These are phyloP conservation scores for Meloidogyne chitwoodi DNA, from an alignment of 1,140 invertebrate genomes.

Conservation along the genomic window DNA sequence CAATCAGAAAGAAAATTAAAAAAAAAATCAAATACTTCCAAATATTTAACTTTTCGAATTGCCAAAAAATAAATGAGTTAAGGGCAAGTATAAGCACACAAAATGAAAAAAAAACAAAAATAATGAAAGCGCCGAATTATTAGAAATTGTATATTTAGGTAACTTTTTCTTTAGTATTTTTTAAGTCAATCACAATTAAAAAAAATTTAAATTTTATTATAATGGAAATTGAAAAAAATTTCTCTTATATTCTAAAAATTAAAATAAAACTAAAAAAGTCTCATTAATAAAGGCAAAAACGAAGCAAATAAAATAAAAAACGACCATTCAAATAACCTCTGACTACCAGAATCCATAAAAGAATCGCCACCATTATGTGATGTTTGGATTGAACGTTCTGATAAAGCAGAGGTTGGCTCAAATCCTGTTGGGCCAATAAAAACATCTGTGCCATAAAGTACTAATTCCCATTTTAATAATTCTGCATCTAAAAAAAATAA, in stretches of 20 bases:
- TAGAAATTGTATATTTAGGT: background rate
- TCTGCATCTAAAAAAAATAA: constrained; percentile 37
- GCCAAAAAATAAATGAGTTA: background rate
- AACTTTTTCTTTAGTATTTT: background rate
- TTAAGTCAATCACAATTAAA: background rate
- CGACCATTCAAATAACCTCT: background rate
- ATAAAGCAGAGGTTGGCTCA: constrained; percentile 14
- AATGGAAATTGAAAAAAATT: too few relatives aligned
- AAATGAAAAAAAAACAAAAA: background rate
- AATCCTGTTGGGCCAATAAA: constrained; percentile 19
- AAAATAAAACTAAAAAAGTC: background rate
- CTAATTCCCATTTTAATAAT: constrained; percentile 47
- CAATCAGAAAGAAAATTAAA: background rate
- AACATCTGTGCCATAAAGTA: constrained; percentile 39
- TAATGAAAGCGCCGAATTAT: background rate
- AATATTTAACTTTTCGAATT: background rate
- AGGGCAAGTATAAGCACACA: background rate
- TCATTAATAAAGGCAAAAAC: background rate
- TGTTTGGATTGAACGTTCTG: constrained; percentile 14
- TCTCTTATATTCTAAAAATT: background rate
- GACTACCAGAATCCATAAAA: background rate
- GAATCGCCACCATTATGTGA: background rate
- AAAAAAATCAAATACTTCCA: too few relatives aligned
- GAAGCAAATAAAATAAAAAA: background rate
- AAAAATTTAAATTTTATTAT: too few relatives aligned